phyloP scores from a whole-genome alignment of 2,113 vertebrate species.

The Galbula dea region DNA sequence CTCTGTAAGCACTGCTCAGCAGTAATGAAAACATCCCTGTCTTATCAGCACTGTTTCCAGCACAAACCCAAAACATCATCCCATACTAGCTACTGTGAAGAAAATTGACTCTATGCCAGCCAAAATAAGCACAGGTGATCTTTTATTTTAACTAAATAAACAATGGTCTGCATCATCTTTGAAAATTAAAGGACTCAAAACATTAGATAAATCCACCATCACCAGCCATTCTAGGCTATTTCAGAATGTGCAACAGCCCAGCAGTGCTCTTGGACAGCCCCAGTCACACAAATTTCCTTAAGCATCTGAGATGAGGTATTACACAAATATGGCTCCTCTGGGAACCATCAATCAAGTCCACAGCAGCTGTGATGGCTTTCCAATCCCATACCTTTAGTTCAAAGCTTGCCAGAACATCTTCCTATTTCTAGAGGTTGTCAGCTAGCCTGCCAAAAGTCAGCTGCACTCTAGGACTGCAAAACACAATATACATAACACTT shows the following conservation, averaged over 20 bases:
- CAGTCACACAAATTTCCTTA: not conserved
- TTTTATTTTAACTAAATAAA: constrained; percentile 17
- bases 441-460: constrained; percentile 44
- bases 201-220: not conserved
- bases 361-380: constrained; percentile 34
- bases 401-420: constrained; percentile 62
- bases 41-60: not conserved
- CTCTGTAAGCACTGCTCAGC: not conserved
- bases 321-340: constrained; percentile 26
- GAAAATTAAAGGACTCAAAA: not conserved
- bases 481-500: not conserved
- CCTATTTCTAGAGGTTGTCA: constrained; percentile 35
- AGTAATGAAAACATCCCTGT: not conserved
- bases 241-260: not conserved
- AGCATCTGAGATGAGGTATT: constrained; percentile 43
- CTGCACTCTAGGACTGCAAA: not conserved
- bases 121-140: not conserved
- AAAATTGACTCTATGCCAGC: not conserved
- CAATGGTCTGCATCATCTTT: not conserved
- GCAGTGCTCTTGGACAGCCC: not conserved
- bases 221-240: not conserved
- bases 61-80: not conserved
- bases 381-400: constrained; percentile 42
- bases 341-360: constrained; percentile 28
- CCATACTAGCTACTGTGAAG: not conserved